Evolutionary conservation across 1,140 invertebrate species (phyloP).

Genomic region (Trichomalopsis sarcophagae): DNA sequence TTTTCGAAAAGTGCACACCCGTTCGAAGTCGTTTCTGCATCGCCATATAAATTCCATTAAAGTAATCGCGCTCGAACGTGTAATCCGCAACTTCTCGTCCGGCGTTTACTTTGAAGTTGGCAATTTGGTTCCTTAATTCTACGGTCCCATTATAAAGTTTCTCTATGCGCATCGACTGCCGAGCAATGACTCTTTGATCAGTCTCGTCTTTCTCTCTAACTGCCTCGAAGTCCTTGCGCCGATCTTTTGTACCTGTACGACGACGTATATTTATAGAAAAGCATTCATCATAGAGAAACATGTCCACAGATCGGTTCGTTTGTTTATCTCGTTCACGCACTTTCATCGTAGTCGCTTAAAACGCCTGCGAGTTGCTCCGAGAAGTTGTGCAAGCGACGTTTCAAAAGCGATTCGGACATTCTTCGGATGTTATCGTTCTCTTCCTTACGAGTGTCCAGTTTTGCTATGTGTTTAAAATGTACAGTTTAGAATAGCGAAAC

Average conservation of each 20-base stretch:
- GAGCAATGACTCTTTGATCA: conserved; percentile 59
- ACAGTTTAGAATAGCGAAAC: background rate
- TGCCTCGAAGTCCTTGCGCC: conserved; percentile 57
- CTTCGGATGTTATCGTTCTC: conserved; percentile 56
- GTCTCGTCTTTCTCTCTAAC: conserved; percentile 62
- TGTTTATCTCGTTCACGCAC: conserved; percentile 50
- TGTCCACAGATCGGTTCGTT: conserved; percentile 1
- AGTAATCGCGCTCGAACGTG: conserved; percentile 56
- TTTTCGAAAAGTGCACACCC: conserved; percentile 50
- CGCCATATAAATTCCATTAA: conserved; percentile 52
- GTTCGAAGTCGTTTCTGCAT: conserved; percentile 57
- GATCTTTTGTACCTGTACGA: conserved; percentile 19
- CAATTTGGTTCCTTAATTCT: conserved; percentile 60
- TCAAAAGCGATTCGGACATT: conserved; percentile 50
- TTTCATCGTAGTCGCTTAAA: conserved; percentile 60
- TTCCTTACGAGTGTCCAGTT: conserved; percentile 46
- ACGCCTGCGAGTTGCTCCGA: conserved; percentile 55
- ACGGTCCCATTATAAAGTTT: conserved; percentile 58
- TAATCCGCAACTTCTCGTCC: conserved; percentile 56
- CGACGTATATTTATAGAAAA: background rate
- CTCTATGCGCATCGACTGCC: conserved; percentile 57
- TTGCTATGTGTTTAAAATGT: conserved; percentile 25
- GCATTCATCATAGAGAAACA: background rate
- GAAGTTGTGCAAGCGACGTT: conserved; percentile 54
- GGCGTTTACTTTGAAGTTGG: conserved; percentile 47